Conservation (phyloP, 1,140 invertebrate genomes). For the Bombus waltoni region DNA sequence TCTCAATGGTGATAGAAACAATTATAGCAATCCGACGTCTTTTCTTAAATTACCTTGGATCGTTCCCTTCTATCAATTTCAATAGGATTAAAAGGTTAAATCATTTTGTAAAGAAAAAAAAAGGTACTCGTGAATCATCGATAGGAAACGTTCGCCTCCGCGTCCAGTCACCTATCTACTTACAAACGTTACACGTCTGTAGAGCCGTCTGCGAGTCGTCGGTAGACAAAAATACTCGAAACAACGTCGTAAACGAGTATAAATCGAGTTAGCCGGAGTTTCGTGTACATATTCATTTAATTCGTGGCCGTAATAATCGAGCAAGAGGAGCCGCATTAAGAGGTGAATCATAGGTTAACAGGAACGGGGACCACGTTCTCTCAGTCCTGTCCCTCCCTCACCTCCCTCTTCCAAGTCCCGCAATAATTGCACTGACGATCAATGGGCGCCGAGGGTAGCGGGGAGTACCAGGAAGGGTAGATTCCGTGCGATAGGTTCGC, state of each 20-base stretch:
- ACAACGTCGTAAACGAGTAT: conserved; percentile 57
- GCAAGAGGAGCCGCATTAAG: conserved; percentile 76
- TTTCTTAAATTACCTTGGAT: too few species aligned
- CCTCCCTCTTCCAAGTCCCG: conserved; percentile 39
- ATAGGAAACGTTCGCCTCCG: not conserved
- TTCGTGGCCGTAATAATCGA: conserved; percentile 73
- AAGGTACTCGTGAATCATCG: not conserved
- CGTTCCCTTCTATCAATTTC: not conserved
- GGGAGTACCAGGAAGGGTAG: conserved; percentile 63
- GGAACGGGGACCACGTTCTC: conserved; percentile 51
- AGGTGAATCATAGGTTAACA: conserved; percentile 80
- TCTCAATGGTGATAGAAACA: too few species aligned
- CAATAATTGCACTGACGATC: conserved; percentile 61
- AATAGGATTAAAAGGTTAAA: not conserved
- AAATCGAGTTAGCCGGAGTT: conserved; percentile 79
- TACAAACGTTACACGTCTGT: not conserved
- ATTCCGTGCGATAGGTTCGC: conserved; percentile 72
- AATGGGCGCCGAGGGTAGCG: conserved; percentile 12
- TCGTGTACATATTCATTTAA: conserved; percentile 81
- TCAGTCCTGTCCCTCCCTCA: not conserved
- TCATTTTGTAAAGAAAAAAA: too few species aligned
- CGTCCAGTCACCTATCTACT: not conserved
- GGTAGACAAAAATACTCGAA: not conserved
- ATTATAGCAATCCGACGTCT: too few species aligned
- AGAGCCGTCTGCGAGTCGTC: not conserved